Percentiles rank a stretch among this genome's conserved stretches.
Conservation (phyloP, 2,797 vertebrate genomes). For the Alectoris magna region DNA sequence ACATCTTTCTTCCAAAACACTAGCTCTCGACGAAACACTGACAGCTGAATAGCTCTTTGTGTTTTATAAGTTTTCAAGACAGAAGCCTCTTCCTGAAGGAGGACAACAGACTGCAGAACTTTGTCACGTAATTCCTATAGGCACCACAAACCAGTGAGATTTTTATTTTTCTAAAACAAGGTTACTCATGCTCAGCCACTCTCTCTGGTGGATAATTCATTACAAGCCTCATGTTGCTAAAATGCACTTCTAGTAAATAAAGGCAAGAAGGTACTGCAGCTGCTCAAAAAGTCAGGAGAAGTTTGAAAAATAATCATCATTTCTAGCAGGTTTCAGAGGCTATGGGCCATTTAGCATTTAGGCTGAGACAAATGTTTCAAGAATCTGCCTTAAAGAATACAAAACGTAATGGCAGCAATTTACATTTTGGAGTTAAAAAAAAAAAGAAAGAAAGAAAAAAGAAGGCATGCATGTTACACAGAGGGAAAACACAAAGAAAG, state of each 20-base stretch:
- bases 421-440: constrained; percentile 43
- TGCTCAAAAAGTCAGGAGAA: constrained; percentile 8
- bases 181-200: neutral
- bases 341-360: constrained; percentile 25
- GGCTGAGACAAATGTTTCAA: constrained; percentile 49
- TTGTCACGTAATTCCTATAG: neutral
- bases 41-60: neutral
- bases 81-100: neutral
- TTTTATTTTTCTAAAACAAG: neutral
- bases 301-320: neutral
- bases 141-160: neutral
- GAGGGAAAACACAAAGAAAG: constrained; percentile 69
- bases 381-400: constrained; percentile 32
- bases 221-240: neutral
- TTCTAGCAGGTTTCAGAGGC: constrained; percentile 28
- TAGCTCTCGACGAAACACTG: neutral
- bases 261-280: neutral
- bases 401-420: constrained; percentile 59
- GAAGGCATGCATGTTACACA: constrained; percentile 36
- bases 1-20: neutral
- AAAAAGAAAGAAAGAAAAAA: neutral
- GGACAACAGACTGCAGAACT: neutral
- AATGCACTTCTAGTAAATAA: neutral
- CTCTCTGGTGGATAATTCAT: neutral
- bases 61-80: neutral